A percentile compares a stretch with the other conserved stretches of the same genome.
Evolutionary conservation across 2,113 vertebrate genomes (phyloP).

Genomic region (Calyptomena viridis): DNA sequence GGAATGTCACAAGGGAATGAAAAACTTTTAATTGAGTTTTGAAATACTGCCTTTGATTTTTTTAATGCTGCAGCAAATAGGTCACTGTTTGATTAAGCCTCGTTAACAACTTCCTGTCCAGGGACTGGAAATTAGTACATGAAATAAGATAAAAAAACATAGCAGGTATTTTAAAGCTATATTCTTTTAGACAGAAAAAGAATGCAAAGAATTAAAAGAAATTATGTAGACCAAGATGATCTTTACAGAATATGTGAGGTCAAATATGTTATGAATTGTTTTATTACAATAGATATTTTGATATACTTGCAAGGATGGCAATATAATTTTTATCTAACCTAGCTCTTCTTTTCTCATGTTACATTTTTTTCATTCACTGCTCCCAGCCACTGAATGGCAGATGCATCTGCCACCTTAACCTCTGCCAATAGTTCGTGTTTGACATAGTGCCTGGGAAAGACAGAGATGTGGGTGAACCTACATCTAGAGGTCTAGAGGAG

Average conservation of each 20-base stretch:
- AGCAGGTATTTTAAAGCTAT: not conserved
- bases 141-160: not conserved
- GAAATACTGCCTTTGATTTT: constrained; percentile 4
- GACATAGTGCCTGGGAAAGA: not conserved
- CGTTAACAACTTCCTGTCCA: not conserved
- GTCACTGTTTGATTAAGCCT: constrained; percentile 3
- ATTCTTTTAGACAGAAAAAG: not conserved
- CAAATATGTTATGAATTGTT: not conserved
- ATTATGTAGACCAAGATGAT: not conserved
- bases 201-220: not conserved
- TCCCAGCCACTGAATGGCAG: not conserved
- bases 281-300: not conserved
- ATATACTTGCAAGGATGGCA: not conserved
- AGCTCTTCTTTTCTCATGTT: not conserved
- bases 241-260: not conserved
- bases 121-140: not conserved
- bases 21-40: constrained; percentile 33
- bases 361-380: not conserved
- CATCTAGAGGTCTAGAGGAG: not conserved
- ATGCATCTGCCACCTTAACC: not conserved
- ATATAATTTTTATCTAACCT: not conserved
- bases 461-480: not conserved
- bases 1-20: not conserved
- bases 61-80: not conserved
- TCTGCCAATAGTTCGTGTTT: not conserved